Conservation (phyloP, 2,113 vertebrate species). For the Neotragus moschatus region DNA sequence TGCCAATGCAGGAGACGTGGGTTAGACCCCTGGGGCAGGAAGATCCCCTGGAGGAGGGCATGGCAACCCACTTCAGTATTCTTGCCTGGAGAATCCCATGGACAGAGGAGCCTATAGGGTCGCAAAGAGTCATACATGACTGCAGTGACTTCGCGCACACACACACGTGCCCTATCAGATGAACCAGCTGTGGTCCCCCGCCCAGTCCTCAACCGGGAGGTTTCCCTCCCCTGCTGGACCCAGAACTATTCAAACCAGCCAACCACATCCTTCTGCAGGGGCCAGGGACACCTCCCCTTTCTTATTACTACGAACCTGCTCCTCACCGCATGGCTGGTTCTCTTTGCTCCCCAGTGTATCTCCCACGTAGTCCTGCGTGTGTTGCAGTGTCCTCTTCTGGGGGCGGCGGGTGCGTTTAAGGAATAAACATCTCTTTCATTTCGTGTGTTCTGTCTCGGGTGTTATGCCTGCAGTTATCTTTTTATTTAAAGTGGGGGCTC, state of each 20-base stretch:
- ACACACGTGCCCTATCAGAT: background rate
- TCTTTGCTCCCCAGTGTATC: accelerated
- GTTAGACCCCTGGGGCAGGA: background rate
- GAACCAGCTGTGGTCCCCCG: accelerated
- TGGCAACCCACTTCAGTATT: background rate
- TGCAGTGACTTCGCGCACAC: background rate
- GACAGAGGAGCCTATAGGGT: background rate
- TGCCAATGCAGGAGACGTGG: background rate
- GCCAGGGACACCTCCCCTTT: background rate
- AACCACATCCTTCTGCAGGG: accelerated
- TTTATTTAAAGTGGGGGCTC: background rate
- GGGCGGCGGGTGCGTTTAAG: background rate
- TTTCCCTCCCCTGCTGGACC: no score
- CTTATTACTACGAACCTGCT: accelerated
- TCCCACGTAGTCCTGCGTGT: accelerated
- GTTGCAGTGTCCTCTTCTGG: accelerated
- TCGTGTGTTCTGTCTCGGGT: background rate
- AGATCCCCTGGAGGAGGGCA: background rate
- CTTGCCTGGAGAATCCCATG: background rate
- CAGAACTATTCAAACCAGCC: background rate
- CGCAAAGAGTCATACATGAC: background rate
- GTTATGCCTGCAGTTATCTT: no score
- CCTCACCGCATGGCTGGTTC: accelerated
- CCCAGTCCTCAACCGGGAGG: accelerated
- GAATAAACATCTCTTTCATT: background rate